A percentile compares a stretch with the other conserved stretches of the same genome.
phyloP scores from a whole-genome alignment of 2,113 vertebrate genomes.

The Myotis lucifugus region DNA sequence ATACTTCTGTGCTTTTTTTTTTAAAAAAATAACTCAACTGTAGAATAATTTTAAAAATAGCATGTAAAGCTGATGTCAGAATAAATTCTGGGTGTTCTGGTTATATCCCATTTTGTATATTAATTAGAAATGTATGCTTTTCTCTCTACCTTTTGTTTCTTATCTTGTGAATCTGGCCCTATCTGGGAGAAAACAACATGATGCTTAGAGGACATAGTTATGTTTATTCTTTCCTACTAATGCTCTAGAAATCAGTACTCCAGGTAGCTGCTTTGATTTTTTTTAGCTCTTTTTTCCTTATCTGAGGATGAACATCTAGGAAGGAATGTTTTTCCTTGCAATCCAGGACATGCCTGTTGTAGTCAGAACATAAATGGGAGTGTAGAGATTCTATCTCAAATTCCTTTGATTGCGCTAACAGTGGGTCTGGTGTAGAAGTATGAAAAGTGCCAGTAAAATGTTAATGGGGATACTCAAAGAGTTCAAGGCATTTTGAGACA shows the following conservation, averaged over 20 bases:
- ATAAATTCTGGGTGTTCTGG: background rate
- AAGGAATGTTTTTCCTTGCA: conserved; percentile 43
- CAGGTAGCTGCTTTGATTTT: conserved; percentile 22
- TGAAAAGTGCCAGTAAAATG: conserved; percentile 33
- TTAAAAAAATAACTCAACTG: background rate
- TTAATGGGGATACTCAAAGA: conserved; percentile 33
- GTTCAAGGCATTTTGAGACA: conserved; percentile 34
- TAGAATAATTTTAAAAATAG: conserved; percentile 24
- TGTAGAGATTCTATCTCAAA: conserved; percentile 46
- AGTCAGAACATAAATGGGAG: conserved; percentile 26
- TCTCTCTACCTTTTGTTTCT: conserved; percentile 3
- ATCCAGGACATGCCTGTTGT: background rate
- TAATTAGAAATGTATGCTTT: background rate
- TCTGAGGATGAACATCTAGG: conserved; percentile 27
- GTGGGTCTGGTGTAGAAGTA: background rate
- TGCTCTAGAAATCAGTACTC: background rate
- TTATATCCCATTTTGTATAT: background rate
- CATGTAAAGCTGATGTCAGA: background rate
- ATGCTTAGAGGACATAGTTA: background rate
- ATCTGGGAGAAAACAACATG: background rate
- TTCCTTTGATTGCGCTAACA: background rate
- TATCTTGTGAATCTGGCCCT: background rate
- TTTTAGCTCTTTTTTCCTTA: background rate
- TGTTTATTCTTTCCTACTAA: background rate
- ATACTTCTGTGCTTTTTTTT: background rate